Evolutionary conservation across 2,888 invertebrate genomes (phyloP).

Genomic region (Cancer borealis): DNA sequence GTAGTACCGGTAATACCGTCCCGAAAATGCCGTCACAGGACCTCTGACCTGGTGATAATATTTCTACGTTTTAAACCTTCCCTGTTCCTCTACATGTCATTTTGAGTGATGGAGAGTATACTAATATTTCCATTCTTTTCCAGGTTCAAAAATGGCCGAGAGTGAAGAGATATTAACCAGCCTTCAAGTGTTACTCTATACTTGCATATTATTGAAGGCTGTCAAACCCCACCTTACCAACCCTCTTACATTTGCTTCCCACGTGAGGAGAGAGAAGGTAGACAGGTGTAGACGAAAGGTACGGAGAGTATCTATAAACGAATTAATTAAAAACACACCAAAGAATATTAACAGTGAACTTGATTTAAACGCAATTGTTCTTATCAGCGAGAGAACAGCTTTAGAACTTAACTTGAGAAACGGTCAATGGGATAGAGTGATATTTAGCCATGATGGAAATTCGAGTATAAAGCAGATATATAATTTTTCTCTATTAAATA

Average conservation of each 20-base stretch:
- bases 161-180: neutral
- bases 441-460: neutral
- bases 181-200: conserved; percentile 54
- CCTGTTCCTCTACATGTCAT: no score
- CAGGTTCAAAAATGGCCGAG: conserved; percentile 51
- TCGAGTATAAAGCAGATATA: neutral
- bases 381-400: conserved; percentile 58
- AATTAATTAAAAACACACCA: neutral
- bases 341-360: conserved; percentile 31
- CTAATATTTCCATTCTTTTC: conserved; percentile 3
- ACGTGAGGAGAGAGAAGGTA: conserved; percentile 22
- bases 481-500: neutral
- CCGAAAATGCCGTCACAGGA: no score
- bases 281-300: conserved; percentile 35
- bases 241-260: conserved; percentile 52
- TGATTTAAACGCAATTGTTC: conserved; percentile 67
- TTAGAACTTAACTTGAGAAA: conserved; percentile 45
- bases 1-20: no score
- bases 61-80: no score
- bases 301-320: conserved; percentile 42
- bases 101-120: no score
- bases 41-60: no score
- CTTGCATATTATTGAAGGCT: conserved; percentile 55
- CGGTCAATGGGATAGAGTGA: conserved; percentile 66
- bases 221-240: conserved; percentile 60